These are phyloP conservation scores for Stenolophus ochropezus DNA, from an alignment of 2,888 invertebrate genomes.

Conservation along the genomic window DNA sequence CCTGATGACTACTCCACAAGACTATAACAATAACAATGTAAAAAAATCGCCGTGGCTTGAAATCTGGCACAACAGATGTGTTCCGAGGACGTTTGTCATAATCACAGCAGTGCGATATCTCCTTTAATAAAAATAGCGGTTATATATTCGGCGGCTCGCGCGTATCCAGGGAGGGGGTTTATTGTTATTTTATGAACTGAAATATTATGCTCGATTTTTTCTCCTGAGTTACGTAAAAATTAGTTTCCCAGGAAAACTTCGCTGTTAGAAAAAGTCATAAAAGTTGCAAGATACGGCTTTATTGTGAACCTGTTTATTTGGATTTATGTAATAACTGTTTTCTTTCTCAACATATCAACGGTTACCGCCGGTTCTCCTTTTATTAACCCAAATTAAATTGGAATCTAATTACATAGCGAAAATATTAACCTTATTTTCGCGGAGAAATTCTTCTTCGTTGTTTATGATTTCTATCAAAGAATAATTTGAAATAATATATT, in stretches of 20 bases:
- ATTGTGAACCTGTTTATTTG: conserved; percentile 32
- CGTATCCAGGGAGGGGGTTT: conserved; percentile 22
- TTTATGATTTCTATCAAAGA: no score
- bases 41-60: conserved; percentile 11
- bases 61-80: conserved; percentile 51
- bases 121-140: conserved; percentile 58
- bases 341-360: neutral
- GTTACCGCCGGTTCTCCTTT: neutral
- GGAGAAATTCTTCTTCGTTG: no score
- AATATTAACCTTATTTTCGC: no score
- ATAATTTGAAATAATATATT: no score
- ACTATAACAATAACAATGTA: conserved; percentile 15
- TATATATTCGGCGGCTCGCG: conserved; percentile 50
- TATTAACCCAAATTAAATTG: neutral
- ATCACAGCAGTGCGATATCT: conserved; percentile 51
- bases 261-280: conserved; percentile 36
- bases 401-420: neutral
- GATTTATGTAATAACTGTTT: conserved; percentile 34
- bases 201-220: conserved; percentile 55
- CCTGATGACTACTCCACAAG: neutral
- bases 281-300: conserved; percentile 14
- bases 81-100: conserved; percentile 51
- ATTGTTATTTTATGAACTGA: conserved; percentile 58
- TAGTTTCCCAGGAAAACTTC: conserved; percentile 35
- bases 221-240: conserved; percentile 32